Evolutionary conservation across 2,888 invertebrate species (phyloP).

Genomic region (Beris morrisii): DNA sequence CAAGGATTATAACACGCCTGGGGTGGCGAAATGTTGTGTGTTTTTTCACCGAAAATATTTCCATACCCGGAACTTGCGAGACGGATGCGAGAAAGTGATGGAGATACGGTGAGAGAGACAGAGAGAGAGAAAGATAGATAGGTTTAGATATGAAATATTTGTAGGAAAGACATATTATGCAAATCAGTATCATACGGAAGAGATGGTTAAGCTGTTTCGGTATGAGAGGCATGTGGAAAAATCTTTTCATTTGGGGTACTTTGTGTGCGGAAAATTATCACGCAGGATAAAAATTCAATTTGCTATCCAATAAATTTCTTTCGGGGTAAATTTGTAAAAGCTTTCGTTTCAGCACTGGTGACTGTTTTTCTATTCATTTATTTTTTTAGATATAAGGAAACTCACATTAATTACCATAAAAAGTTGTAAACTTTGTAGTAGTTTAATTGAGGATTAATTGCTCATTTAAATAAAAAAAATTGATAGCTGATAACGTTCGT

Average conservation of each 20-base stretch:
- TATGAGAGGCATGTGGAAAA: conserved; percentile 20
- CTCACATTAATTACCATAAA: too few relatives aligned
- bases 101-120: not conserved
- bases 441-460: too few relatives aligned
- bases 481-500: too few relatives aligned
- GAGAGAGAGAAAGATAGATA: conserved; percentile 21
- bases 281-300: conserved; percentile 30
- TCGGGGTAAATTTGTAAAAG: too few relatives aligned
- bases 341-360: too few relatives aligned
- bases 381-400: too few relatives aligned
- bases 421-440: too few relatives aligned
- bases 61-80: not conserved
- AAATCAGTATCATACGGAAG: conserved; percentile 31
- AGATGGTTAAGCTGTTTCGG: conserved; percentile 30
- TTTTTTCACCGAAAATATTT: not conserved
- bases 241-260: too few relatives aligned
- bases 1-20: conserved; percentile 12
- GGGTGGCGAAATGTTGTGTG: not conserved
- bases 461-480: too few relatives aligned
- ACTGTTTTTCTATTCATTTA: too few relatives aligned
- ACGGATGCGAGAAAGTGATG: not conserved
- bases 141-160: conserved; percentile 31
- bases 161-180: conserved; percentile 31
- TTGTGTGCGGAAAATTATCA: conserved; percentile 22
- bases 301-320: conserved; percentile 28